Evolutionary conservation across 1,140 invertebrate species (phyloP).

Genomic region (Platyscapa corneri): DNA sequence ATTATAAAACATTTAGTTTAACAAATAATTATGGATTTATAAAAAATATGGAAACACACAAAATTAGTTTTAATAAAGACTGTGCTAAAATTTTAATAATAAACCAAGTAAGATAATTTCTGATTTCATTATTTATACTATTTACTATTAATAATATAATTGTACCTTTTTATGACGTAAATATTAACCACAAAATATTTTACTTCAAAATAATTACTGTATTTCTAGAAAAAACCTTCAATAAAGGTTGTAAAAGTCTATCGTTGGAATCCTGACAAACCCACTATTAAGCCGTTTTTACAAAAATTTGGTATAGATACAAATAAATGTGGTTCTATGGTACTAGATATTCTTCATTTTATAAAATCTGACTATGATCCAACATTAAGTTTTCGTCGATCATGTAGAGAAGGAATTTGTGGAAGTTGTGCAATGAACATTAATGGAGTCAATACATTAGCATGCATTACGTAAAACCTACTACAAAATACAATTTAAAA

Average conservation of each 20-base stretch:
- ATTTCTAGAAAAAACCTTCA: conserved; percentile 22
- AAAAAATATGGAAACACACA: neutral
- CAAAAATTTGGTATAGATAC: conserved; percentile 86
- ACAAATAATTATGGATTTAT: neutral
- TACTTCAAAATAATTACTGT: neutral
- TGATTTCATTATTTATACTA: too few species aligned
- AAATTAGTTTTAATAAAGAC: neutral
- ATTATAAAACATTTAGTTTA: conserved; percentile 7
- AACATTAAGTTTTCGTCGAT: conserved; percentile 86
- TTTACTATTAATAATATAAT: neutral
- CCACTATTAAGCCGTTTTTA: conserved; percentile 81
- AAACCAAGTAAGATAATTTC: conserved; percentile 7
- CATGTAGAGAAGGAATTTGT: conserved; percentile 92
- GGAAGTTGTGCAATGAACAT: conserved; percentile 94
- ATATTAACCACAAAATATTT: neutral
- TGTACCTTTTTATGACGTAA: neutral
- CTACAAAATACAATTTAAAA: neutral
- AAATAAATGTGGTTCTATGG: conserved; percentile 85
- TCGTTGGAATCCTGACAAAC: conserved; percentile 94
- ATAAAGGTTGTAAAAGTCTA: conserved; percentile 83
- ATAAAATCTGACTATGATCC: conserved; percentile 92
- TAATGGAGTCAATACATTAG: conserved; percentile 88
- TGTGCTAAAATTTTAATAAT: neutral
- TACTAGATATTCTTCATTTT: conserved; percentile 89
- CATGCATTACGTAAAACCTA: conserved; percentile 82